Conservation (phyloP, 2,797 vertebrate species). For the Alauda arvensis region DNA sequence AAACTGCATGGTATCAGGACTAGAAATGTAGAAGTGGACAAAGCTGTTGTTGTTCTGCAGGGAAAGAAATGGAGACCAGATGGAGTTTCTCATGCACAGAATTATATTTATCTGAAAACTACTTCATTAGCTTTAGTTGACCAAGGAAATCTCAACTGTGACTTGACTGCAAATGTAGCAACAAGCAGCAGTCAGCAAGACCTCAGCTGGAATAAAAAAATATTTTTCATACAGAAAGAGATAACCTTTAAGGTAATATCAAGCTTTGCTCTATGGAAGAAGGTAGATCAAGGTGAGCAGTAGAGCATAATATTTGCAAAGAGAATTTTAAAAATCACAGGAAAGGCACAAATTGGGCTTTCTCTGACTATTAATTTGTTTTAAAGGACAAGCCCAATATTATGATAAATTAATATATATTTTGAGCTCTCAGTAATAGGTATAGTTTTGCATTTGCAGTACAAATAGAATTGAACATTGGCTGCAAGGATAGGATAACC, state of each 20-base stretch:
- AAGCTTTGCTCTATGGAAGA: not conserved
- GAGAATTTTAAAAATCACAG: not conserved
- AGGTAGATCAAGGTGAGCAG: not conserved
- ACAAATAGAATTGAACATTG: not conserved
- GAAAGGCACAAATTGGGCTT: not conserved
- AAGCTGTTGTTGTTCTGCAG: not conserved
- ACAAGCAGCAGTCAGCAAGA: not conserved
- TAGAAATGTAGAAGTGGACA: not conserved
- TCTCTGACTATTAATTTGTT: not conserved
- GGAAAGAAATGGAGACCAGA: not conserved
- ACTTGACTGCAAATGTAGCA: not conserved
- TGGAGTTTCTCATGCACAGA: not conserved
- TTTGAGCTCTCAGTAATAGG: not conserved
- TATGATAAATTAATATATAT: not conserved
- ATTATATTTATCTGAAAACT: not conserved
- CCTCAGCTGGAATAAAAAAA: not conserved
- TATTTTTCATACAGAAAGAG: not conserved
- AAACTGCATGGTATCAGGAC: not conserved
- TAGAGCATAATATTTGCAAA: not conserved
- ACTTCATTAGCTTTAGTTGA: not conserved
- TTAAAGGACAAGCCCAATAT: not conserved
- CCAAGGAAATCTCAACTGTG: not conserved
- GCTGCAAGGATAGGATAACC: not conserved
- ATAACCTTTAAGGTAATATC: not conserved
- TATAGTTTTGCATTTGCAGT: not conserved